phyloP scores from a whole-genome alignment of 1,140 invertebrate genomes.

The Bactericera cockerelli region DNA sequence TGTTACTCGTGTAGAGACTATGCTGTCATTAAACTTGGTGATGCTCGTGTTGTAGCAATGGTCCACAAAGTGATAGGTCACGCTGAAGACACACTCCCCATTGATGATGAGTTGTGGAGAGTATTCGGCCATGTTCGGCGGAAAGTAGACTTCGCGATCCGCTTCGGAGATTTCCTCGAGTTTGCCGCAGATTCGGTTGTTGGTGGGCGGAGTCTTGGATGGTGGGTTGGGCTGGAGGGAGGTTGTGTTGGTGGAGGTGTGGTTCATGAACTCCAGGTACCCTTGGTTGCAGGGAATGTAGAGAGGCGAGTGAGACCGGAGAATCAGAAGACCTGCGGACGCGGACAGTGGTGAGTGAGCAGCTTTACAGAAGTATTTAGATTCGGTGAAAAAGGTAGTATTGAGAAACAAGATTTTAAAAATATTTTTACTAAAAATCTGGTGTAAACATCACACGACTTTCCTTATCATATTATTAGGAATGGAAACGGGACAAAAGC shows the following conservation, averaged over 20 bases:
- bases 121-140: constrained; percentile 27
- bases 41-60: constrained; percentile 45
- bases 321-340: constrained; percentile 30
- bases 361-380: neutral
- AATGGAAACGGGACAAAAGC: no score
- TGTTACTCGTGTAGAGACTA: constrained; percentile 32
- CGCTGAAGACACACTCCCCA: constrained; percentile 40
- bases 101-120: constrained; percentile 33
- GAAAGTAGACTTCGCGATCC: constrained; percentile 38
- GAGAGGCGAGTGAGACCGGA: constrained; percentile 40
- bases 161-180: constrained; percentile 37
- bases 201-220: neutral
- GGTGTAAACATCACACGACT: no score
- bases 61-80: constrained; percentile 41
- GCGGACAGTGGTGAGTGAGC: neutral
- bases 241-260: neutral
- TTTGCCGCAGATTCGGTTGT: constrained; percentile 34
- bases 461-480: no score
- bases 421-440: no score
- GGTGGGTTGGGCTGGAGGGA: neutral
- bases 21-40: constrained; percentile 36
- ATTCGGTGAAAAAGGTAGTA: no score
- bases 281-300: constrained; percentile 42
- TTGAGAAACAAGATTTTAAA: no score
- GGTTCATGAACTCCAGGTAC: constrained; percentile 28